phyloP scores from a whole-genome alignment of 2,888 invertebrate genomes.

The Lasioglossum zephyrum region DNA sequence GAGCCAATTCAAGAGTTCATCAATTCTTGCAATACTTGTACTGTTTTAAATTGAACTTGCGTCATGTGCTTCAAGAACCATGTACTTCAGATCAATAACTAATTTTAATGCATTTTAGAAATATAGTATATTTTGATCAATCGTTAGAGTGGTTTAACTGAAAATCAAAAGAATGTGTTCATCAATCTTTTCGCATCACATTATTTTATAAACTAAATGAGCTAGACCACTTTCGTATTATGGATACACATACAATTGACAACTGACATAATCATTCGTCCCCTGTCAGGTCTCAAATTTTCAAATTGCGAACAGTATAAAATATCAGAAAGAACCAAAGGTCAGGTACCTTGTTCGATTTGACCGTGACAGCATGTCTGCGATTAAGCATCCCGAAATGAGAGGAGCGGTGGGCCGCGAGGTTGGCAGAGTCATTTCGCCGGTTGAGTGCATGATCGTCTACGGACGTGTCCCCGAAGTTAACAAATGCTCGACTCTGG shows the following conservation, averaged over 20 bases:
- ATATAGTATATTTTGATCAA: neutral
- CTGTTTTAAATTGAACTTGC: neutral
- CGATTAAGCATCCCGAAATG: slow-evolving; percentile 28
- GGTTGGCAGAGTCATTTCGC: slow-evolving; percentile 51
- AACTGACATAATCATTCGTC: too few relatives aligned
- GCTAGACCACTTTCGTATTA: too few relatives aligned
- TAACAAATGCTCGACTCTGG: slow-evolving; percentile 50
- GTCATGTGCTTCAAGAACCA: neutral
- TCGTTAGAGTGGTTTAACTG: neutral
- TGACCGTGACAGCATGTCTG: neutral
- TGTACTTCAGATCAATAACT: neutral
- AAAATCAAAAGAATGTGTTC: too few relatives aligned
- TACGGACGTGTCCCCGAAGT: slow-evolving; percentile 31
- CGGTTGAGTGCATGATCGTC: slow-evolving; percentile 31
- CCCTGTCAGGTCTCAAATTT: too few relatives aligned
- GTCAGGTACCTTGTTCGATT: neutral
- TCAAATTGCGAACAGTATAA: neutral
- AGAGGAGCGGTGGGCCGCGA: slow-evolving; percentile 33
- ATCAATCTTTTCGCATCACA: too few relatives aligned
- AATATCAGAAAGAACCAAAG: neutral
- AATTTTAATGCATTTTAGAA: neutral
- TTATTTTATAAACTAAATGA: too few relatives aligned
- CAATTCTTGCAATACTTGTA: neutral
- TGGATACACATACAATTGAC: too few relatives aligned
- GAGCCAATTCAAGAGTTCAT: neutral